Conservation (phyloP, 1,140 invertebrate species). For the Bemisia tabaci region DNA sequence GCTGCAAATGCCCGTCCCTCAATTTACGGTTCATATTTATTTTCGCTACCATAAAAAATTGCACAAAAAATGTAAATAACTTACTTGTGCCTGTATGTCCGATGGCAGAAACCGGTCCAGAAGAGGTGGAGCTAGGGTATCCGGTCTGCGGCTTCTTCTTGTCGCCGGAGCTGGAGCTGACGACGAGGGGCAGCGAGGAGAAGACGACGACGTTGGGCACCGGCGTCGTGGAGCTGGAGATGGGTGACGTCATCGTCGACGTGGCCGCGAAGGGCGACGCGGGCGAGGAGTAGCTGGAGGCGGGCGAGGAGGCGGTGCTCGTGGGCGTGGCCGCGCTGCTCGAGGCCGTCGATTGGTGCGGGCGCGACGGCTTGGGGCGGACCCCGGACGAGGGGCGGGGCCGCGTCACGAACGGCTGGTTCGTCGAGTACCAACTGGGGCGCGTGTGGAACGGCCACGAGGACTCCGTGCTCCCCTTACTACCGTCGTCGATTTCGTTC, state of each 20-base stretch:
- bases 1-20: no score
- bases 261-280: slow-evolving; percentile 14
- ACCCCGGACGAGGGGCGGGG: slow-evolving; percentile 12
- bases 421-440: slow-evolving; percentile 1
- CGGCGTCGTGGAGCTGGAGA: slow-evolving; percentile 4
- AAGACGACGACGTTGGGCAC: slow-evolving; percentile 3
- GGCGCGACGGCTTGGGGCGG: slow-evolving; percentile 9
- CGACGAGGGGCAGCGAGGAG: background rate
- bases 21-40: no score
- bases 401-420: slow-evolving; percentile 17
- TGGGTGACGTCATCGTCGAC: slow-evolving; percentile 10
- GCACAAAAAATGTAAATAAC: no score
- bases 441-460: background rate
- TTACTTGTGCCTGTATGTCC: background rate
- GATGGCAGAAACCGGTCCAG: background rate
- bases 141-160: background rate
- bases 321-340: slow-evolving; percentile 20
- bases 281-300: slow-evolving; percentile 19
- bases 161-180: background rate
- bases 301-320: slow-evolving; percentile 19
- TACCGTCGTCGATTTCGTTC: background rate
- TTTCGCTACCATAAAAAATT: no score
- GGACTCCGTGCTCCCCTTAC: background rate
- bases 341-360: slow-evolving; percentile 15
- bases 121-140: background rate